Percentiles rank a stretch among this genome's conserved stretches.
phyloP scores from a whole-genome alignment of 1,140 invertebrate species.

The Pararge aegeria region DNA sequence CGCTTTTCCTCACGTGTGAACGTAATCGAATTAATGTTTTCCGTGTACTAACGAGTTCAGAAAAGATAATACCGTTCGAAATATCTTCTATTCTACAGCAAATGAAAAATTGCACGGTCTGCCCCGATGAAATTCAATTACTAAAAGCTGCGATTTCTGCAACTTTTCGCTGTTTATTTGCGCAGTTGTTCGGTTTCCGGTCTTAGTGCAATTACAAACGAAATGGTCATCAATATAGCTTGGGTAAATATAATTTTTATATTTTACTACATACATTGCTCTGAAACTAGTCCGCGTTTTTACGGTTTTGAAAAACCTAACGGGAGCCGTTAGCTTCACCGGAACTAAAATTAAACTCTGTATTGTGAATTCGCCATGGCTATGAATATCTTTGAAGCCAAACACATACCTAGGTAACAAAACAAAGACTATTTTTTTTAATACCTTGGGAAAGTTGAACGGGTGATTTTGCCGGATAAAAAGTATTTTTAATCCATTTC shows the following conservation, averaged over 20 bases:
- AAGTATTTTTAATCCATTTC: too few relatives aligned
- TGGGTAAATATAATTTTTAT: too few relatives aligned
- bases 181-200: background rate
- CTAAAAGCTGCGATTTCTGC: conserved; percentile 1
- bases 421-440: too few relatives aligned
- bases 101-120: conserved; percentile 1
- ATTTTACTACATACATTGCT: background rate
- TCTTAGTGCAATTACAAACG: background rate
- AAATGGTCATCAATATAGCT: background rate
- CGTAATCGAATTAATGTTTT: background rate
- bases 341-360: too few relatives aligned
- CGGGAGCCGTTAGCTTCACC: too few relatives aligned
- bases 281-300: background rate
- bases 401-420: too few relatives aligned
- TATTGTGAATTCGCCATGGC: too few relatives aligned
- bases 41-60: background rate
- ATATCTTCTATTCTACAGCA: background rate
- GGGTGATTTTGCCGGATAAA: too few relatives aligned
- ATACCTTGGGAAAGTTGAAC: too few relatives aligned
- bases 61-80: background rate
- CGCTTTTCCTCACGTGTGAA: background rate
- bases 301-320: too few relatives aligned
- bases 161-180: conserved; percentile 1
- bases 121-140: conserved; percentile 4
- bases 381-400: too few relatives aligned